phyloP scores from a whole-genome alignment of 2,113 vertebrate species.

The Thinocorus orbignyianus region DNA sequence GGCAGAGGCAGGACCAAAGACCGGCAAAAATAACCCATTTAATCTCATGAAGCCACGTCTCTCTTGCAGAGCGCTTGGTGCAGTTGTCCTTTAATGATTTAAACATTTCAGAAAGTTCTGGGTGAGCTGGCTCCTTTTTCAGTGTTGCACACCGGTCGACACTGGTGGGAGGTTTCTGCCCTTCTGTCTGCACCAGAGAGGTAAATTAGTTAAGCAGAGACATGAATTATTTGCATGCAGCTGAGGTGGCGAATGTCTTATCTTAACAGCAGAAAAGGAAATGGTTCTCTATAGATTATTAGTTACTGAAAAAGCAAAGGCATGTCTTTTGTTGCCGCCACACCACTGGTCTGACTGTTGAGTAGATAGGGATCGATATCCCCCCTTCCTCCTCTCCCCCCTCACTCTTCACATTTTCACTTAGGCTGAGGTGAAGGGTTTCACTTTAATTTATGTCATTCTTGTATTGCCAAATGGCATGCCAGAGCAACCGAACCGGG shows the following conservation, averaged over 20 bases:
- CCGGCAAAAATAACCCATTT: slow-evolving; percentile 31
- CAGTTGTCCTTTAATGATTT: neutral
- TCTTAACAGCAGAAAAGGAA: slow-evolving; percentile 60
- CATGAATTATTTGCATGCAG: slow-evolving; percentile 58
- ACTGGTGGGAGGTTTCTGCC: slow-evolving; percentile 22
- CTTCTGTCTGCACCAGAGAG: slow-evolving; percentile 23
- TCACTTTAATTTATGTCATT: slow-evolving; percentile 63
- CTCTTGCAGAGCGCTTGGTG: slow-evolving; percentile 9
- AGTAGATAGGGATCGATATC: slow-evolving; percentile 56
- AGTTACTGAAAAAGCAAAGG: slow-evolving; percentile 51
- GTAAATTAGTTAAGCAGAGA: slow-evolving; percentile 27
- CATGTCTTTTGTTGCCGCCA: slow-evolving; percentile 23
- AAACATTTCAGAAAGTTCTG: slow-evolving; percentile 22
- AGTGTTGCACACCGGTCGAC: neutral
- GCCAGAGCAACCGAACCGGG: slow-evolving; percentile 37
- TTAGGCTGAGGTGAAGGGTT: slow-evolving; percentile 51
- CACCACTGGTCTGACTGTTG: slow-evolving; percentile 56
- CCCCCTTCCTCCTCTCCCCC: slow-evolving; percentile 29
- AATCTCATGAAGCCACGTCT: slow-evolving; percentile 4
- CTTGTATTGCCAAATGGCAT: slow-evolving; percentile 54
- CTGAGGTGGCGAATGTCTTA: slow-evolving; percentile 29
- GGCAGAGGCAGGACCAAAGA: slow-evolving; percentile 33
- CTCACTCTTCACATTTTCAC: slow-evolving; percentile 52
- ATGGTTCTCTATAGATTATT: slow-evolving; percentile 63
- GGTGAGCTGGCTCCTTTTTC: neutral